These are phyloP conservation scores for Drosophila murphyi DNA, from an alignment of 1,140 invertebrate species.

Conservation along the genomic window DNA sequence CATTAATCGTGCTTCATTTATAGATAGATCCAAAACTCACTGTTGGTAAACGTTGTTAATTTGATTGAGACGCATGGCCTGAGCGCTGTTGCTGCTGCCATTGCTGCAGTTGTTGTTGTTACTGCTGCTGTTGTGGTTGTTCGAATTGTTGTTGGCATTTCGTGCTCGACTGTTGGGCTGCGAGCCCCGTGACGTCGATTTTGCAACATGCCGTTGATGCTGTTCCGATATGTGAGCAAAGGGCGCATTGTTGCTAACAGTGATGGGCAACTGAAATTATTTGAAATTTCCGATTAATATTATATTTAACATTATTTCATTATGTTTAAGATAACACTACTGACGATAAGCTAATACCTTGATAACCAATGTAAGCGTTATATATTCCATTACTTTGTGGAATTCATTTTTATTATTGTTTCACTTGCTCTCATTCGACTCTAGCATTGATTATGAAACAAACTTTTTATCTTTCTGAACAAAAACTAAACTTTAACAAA, in stretches of 20 bases:
- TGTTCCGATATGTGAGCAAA: constrained; percentile 55
- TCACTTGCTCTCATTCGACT: too few relatives aligned
- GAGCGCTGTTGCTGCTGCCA: constrained; percentile 31
- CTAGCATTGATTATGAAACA: too few relatives aligned
- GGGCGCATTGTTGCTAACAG: constrained; percentile 34
- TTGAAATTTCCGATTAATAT: not conserved
- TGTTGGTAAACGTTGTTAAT: constrained; percentile 57
- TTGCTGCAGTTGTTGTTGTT: constrained; percentile 34
- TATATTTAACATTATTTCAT: not conserved
- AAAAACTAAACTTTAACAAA: too few relatives aligned
- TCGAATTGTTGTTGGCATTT: constrained; percentile 16
- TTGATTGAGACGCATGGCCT: constrained; percentile 51
- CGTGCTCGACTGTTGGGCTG: constrained; percentile 32
- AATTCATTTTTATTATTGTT: too few relatives aligned
- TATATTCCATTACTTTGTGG: too few relatives aligned
- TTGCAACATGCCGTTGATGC: constrained; percentile 53
- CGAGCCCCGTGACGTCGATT: constrained; percentile 42
- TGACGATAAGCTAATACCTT: too few relatives aligned
- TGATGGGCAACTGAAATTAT: constrained; percentile 56
- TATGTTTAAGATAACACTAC: too few relatives aligned
- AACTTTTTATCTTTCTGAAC: too few relatives aligned
- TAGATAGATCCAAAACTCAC: constrained; percentile 26
- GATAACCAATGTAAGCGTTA: too few relatives aligned
- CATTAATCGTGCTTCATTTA: not conserved
- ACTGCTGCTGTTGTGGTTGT: constrained; percentile 26